phyloP scores from a whole-genome alignment of 2,797 vertebrate genomes.

The Hirundo rustica region DNA sequence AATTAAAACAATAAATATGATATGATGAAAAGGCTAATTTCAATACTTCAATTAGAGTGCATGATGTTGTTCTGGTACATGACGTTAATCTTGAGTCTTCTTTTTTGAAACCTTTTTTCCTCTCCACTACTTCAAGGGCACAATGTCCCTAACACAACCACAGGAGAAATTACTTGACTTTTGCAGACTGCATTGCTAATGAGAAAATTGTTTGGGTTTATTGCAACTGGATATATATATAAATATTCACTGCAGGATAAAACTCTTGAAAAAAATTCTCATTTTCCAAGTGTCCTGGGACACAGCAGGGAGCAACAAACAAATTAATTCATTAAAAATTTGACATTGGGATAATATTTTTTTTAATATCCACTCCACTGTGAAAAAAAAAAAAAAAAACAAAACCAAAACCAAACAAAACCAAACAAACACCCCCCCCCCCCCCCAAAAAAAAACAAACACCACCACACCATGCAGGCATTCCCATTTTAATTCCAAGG shows the following conservation, averaged over 20 bases:
- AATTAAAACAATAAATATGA: slow-evolving; percentile 36
- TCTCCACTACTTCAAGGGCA: neutral
- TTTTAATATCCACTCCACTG: neutral
- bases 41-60: neutral
- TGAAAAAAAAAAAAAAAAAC: neutral
- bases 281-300: slow-evolving; percentile 16
- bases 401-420: too few relatives aligned
- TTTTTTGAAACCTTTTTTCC: neutral
- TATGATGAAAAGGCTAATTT: neutral
- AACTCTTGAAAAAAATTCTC: neutral
- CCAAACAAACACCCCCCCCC: too few relatives aligned
- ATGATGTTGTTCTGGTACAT: neutral
- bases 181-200: slow-evolving; percentile 15
- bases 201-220: slow-evolving; percentile 18
- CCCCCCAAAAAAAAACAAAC: too few relatives aligned
- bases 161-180: slow-evolving; percentile 27
- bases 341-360: neutral
- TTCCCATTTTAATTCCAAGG: neutral
- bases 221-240: slow-evolving; percentile 16
- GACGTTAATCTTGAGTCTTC: neutral
- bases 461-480: neutral
- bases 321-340: neutral
- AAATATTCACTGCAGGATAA: slow-evolving; percentile 30
- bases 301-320: neutral
- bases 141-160: neutral